Evolutionary conservation across 2,888 invertebrate genomes (phyloP).

Genomic region (Notocelia uddmanniana): DNA sequence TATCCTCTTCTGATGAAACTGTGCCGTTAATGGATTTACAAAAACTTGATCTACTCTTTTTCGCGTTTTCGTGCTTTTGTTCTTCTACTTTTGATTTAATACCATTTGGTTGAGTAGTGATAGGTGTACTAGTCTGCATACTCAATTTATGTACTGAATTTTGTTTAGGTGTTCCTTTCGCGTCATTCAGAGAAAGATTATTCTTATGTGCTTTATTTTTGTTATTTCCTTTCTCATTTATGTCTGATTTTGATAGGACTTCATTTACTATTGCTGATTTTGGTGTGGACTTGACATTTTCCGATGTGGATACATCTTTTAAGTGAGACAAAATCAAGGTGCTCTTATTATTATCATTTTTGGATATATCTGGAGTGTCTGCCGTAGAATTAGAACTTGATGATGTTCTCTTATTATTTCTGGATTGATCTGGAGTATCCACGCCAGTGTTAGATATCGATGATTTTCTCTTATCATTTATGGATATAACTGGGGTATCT

Average conservation of each 20-base stretch:
- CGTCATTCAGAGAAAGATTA: slow-evolving; percentile 39
- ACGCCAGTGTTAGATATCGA: slow-evolving; percentile 41
- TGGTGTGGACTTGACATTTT: slow-evolving; percentile 25
- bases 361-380: slow-evolving; percentile 15
- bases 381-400: slow-evolving; percentile 9
- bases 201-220: slow-evolving; percentile 10
- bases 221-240: background rate
- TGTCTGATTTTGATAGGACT: slow-evolving; percentile 27
- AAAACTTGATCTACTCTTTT: slow-evolving; percentile 39
- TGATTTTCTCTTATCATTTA: slow-evolving; percentile 48
- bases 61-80: slow-evolving; percentile 47
- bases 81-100: slow-evolving; percentile 32
- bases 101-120: slow-evolving; percentile 13
- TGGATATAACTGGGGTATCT: slow-evolving; percentile 14
- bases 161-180: slow-evolving; percentile 33
- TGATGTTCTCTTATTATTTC: slow-evolving; percentile 15
- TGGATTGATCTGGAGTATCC: slow-evolving; percentile 26
- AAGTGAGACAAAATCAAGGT: slow-evolving; percentile 40
- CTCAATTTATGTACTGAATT: slow-evolving; percentile 20
- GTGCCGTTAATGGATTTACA: slow-evolving; percentile 51
- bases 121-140: slow-evolving; percentile 45
- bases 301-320: slow-evolving; percentile 40
- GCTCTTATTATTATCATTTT: slow-evolving; percentile 32
- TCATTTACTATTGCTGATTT: slow-evolving; percentile 20
- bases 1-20: slow-evolving; percentile 46